A percentile compares a stretch with the other conserved stretches of the same genome.
These are phyloP conservation scores for Carollia perspicillata DNA, from an alignment of 2,113 vertebrate genomes.

Conservation along the genomic window DNA sequence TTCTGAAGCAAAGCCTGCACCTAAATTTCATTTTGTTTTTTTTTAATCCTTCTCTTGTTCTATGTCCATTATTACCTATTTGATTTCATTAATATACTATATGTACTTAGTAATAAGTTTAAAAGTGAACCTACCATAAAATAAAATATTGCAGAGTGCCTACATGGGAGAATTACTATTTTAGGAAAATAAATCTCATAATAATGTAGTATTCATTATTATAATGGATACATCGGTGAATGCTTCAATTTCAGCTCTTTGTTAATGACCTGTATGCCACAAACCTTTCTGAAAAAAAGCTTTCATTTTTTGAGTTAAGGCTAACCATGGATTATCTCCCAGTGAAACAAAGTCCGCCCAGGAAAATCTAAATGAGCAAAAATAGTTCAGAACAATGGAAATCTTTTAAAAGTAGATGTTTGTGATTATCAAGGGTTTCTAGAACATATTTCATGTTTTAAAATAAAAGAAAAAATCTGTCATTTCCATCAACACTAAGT, in stretches of 20 bases:
- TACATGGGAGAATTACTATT: slow-evolving; percentile 42
- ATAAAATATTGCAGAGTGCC: slow-evolving; percentile 36
- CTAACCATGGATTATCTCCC: slow-evolving; percentile 41
- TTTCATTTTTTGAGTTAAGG: slow-evolving; percentile 35
- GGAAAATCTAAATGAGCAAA: slow-evolving; percentile 49
- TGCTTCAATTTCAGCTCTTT: slow-evolving; percentile 51
- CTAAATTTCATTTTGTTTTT: neutral
- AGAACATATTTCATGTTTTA: slow-evolving; percentile 29
- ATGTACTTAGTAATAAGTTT: slow-evolving; percentile 48
- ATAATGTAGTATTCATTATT: slow-evolving; percentile 55
- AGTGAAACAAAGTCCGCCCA: slow-evolving; percentile 7
- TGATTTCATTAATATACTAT: slow-evolving; percentile 37
- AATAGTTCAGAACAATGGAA: slow-evolving; percentile 11
- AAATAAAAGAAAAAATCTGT: slow-evolving; percentile 17
- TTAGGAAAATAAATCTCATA: slow-evolving; percentile 56
- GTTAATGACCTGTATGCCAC: slow-evolving; percentile 40
- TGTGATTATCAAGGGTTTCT: neutral
- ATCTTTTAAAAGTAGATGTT: slow-evolving; percentile 7
- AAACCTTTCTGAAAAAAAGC: slow-evolving; percentile 49
- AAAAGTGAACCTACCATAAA: slow-evolving; percentile 9
- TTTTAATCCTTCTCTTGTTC: neutral
- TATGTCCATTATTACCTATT: neutral
- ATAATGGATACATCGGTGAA: slow-evolving; percentile 48
- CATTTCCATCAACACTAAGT: neutral
- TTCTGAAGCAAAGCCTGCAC: neutral